phyloP scores from a whole-genome alignment of 1,140 invertebrate species.

The Trichomalopsis sarcophagae region DNA sequence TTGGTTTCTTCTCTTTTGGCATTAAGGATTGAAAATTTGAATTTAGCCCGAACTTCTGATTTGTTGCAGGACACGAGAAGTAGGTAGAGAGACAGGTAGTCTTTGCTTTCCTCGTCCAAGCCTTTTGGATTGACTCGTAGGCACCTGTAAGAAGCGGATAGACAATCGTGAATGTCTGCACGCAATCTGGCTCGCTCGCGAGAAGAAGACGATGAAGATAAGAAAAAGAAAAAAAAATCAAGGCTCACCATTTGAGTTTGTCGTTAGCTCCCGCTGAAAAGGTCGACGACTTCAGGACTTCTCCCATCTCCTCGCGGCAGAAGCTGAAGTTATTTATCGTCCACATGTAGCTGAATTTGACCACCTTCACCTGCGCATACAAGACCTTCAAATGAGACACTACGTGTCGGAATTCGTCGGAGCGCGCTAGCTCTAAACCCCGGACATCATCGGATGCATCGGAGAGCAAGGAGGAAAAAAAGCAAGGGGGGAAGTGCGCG shows the following conservation, averaged over 20 bases:
- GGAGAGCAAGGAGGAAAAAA: conserved; percentile 2
- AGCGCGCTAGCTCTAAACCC: conserved; percentile 9
- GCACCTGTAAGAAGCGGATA: conserved; percentile 81
- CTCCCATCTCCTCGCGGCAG: conserved; percentile 99
- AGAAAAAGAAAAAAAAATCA: conserved; percentile 12
- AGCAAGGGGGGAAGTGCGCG: background rate
- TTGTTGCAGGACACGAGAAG: conserved; percentile 99
- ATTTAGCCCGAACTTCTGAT: conserved; percentile 99
- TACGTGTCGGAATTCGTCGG: background rate
- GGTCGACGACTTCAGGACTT: conserved; percentile 99
- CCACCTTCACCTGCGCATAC: conserved; percentile 95
- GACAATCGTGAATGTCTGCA: background rate
- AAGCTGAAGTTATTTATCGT: conserved; percentile 99
- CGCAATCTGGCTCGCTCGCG: background rate
- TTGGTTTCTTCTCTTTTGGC: conserved; percentile 99
- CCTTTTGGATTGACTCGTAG: conserved; percentile 99
- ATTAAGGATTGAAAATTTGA: conserved; percentile 99
- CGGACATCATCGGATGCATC: conserved; percentile 25
- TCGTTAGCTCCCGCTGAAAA: conserved; percentile 99
- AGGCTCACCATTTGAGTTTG: conserved; percentile 96
- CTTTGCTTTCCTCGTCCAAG: conserved; percentile 99
- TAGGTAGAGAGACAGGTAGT: conserved; percentile 98
- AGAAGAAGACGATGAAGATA: background rate
- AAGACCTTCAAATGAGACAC: conserved; percentile 68
- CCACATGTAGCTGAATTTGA: conserved; percentile 99